Evolutionary conservation across 2,888 invertebrate genomes (phyloP), one percentile per base, ranked within the genome.

Genomic region (Oligia fasciuncula): DNA sequence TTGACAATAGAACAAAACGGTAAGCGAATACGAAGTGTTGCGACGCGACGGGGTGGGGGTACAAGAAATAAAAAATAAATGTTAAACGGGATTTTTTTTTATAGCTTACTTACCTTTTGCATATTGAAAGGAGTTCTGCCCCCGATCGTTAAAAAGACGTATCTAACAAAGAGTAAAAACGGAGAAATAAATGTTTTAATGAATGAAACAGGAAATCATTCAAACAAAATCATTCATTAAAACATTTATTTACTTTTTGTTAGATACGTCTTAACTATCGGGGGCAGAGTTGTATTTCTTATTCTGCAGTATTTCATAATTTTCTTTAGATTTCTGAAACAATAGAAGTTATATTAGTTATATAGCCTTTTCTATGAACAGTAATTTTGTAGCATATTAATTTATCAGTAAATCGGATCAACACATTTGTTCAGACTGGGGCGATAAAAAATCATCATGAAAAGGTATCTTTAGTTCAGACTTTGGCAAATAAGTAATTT

Each of bases 361-460:
- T 23, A 60, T 13, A n/a, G 23, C 1, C 0, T 40, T 81, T 57
- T 69, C 14, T 29, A 29, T 9, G 3, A 14, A 13, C 4, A 60
- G 1, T 35, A n/a, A 65, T 65, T 40, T 2, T 60, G 9, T 29
- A 51, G 4, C 5, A 9, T 66, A 35, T 29, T 40, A 11, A 35
- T 40, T 51, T 63, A 49, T 82, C 85, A 82, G 82, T 29, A 80
- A 62, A 82, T 75, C 76, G 71, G 71, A 70, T 81, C 82, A 80
- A 85, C 82, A 82, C 40, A 70, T 62, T 70, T 66, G 69, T 82
- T 82, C 91, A 91, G 91, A 86, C 85, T 90, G 91, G 91, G 90
- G 91, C 90, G 91, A 91, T 91, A 91, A 70, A 69, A 17, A 80
- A 85, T 82, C 82, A 85, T 82, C 82, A 82, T 69, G 13, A 51